Evolutionary conservation across 2,888 invertebrate species (phyloP).

Genomic region (Cryptocephalus moraei): DNA sequence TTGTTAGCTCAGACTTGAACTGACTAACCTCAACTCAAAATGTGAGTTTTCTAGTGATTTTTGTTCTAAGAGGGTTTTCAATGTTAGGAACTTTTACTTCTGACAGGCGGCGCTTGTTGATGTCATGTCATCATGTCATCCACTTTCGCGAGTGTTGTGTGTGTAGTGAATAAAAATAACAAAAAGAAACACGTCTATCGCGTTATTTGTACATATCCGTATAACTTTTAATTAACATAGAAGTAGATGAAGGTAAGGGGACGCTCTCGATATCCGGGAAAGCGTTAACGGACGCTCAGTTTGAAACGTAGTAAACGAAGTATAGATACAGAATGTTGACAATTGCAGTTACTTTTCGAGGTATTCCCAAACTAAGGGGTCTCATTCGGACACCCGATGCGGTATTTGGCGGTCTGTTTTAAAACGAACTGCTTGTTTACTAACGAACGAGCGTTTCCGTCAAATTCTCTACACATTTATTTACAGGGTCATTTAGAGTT

Average conservation of each 20-base stretch:
- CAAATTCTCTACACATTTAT: slow-evolving; percentile 9
- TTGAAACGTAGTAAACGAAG: slow-evolving; percentile 1
- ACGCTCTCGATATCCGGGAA: too few relatives aligned
- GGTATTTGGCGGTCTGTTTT: too few relatives aligned
- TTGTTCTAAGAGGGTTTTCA: too few relatives aligned
- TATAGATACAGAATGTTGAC: slow-evolving; percentile 4
- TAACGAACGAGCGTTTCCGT: background rate
- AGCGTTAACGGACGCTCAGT: too few relatives aligned
- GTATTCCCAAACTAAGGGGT: slow-evolving; percentile 22
- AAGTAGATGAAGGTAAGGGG: slow-evolving; percentile 36
- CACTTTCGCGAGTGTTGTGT: slow-evolving; percentile 31
- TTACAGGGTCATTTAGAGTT: slow-evolving; percentile 27
- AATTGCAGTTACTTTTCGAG: slow-evolving; percentile 18
- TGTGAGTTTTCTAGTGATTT: too few relatives aligned
- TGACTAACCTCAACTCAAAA: too few relatives aligned
- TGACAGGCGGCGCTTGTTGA: too few relatives aligned
- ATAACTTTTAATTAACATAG: slow-evolving; percentile 29
- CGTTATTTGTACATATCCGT: slow-evolving; percentile 32
- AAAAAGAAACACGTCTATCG: slow-evolving; percentile 14
- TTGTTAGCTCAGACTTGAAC: too few relatives aligned
- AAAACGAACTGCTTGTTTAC: too few relatives aligned
- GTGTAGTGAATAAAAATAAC: slow-evolving; percentile 23
- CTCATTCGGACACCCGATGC: slow-evolving; percentile 10
- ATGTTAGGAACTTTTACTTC: too few relatives aligned
- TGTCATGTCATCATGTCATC: too few relatives aligned